Evolutionary conservation across 2,113 vertebrate genomes (phyloP).

Genomic region (Xiphorhynchus elegans): DNA sequence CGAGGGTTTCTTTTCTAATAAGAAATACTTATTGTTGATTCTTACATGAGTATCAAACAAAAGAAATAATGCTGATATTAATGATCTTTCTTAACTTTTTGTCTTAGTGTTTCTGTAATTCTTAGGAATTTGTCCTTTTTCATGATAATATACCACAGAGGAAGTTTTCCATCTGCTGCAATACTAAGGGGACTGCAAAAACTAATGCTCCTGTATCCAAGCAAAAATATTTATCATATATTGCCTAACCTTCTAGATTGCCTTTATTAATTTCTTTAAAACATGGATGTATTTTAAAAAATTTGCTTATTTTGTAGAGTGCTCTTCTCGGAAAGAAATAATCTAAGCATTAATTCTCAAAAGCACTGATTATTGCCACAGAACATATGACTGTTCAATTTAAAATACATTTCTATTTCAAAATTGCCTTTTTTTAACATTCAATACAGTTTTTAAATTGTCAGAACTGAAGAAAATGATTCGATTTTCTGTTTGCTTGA

Average conservation of each 20-base stretch:
- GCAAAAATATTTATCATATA: background rate
- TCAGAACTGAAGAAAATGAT: background rate
- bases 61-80: background rate
- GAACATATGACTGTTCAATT: background rate
- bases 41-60: background rate
- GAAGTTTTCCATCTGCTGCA: background rate
- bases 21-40: background rate
- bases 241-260: background rate
- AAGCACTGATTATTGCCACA: background rate
- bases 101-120: background rate
- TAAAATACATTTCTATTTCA: background rate
- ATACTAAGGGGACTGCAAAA: background rate
- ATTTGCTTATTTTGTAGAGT: background rate
- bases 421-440: background rate
- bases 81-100: background rate
- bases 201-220: background rate
- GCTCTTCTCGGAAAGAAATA: background rate
- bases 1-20: background rate
- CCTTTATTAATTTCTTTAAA: background rate
- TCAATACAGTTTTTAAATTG: background rate
- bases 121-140: background rate
- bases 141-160: accelerated
- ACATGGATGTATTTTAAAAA: background rate
- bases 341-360: background rate
- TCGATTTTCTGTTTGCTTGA: background rate